Conservation (phyloP, 2,888 invertebrate genomes). For the Agrilus biguttatus region DNA sequence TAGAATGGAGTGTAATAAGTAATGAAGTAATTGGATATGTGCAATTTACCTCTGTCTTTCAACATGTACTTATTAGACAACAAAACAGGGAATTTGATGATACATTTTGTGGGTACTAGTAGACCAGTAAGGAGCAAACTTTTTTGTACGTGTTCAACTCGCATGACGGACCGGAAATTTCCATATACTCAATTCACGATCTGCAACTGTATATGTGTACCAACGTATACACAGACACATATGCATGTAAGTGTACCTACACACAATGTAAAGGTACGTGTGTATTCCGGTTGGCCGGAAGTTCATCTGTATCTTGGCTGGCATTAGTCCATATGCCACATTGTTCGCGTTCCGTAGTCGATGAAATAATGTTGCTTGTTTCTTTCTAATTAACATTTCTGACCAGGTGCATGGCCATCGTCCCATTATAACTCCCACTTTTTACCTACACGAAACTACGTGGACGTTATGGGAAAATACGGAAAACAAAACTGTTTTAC, state of each 20-base stretch:
- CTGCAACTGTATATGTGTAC: constrained; percentile 13
- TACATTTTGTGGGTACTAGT: constrained; percentile 1
- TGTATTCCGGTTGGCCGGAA: constrained; percentile 16
- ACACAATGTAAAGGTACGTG: constrained; percentile 5
- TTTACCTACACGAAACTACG: too few relatives aligned
- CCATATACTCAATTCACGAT: constrained; percentile 21
- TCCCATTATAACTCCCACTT: too few relatives aligned
- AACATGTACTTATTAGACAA: too few relatives aligned
- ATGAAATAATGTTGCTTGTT: constrained; percentile 7
- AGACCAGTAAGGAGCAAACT: constrained; percentile 14
- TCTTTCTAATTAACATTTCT: constrained; percentile 6
- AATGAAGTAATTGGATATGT: too few relatives aligned
- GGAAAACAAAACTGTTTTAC: too few relatives aligned
- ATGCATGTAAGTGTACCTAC: too few relatives aligned
- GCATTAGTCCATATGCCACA: constrained; percentile 23
- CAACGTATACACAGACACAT: too few relatives aligned
- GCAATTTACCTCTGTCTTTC: too few relatives aligned
- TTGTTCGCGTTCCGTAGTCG: constrained; percentile 10
- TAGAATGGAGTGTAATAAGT: too few relatives aligned
- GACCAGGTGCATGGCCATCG: constrained; percentile 6
- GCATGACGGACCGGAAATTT: constrained; percentile 29
- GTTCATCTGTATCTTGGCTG: constrained; percentile 18
- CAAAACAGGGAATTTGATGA: too few relatives aligned
- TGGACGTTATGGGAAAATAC: too few relatives aligned
- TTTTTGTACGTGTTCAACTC: constrained; percentile 23